phyloP scores from a whole-genome alignment of 2,113 vertebrate species.

The Bettongia penicillata region DNA sequence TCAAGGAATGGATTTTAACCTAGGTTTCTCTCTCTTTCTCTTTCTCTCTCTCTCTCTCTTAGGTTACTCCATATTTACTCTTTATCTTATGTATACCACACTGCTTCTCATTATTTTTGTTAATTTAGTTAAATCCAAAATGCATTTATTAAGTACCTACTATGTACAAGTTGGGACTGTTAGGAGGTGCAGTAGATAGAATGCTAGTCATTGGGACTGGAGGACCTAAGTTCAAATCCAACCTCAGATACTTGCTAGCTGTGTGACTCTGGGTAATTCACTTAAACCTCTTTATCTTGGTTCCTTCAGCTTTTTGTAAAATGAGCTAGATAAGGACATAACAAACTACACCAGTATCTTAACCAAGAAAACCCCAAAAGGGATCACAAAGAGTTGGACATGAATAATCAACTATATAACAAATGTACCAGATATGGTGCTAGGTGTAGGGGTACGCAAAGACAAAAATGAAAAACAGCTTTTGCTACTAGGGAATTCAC shows the following conservation, averaged over 20 bases:
- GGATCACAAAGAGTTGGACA: background rate
- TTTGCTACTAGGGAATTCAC: background rate
- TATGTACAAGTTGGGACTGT: too few relatives aligned
- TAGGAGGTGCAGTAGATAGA: too few relatives aligned
- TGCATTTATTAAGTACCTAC: too few relatives aligned
- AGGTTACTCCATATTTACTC: too few relatives aligned
- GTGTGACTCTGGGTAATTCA: too few relatives aligned
- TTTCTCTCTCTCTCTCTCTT: background rate
- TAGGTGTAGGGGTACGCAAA: background rate
- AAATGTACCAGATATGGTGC: background rate
- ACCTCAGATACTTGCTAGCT: too few relatives aligned
- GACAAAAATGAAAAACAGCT: background rate
- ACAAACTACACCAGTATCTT: background rate
- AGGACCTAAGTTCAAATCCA: too few relatives aligned
- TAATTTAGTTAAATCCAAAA: background rate
- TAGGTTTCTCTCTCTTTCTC: background rate
- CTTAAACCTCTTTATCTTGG: too few relatives aligned
- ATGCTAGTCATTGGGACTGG: too few relatives aligned
- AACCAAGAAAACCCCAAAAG: background rate
- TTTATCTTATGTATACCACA: too few relatives aligned
- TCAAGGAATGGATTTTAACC: background rate
- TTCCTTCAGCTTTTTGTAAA: background rate
- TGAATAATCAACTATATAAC: background rate
- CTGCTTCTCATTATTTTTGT: background rate
- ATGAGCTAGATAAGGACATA: background rate